Evolutionary conservation across 2,797 vertebrate genomes (phyloP).

Genomic region (Acanthiza pusilla): DNA sequence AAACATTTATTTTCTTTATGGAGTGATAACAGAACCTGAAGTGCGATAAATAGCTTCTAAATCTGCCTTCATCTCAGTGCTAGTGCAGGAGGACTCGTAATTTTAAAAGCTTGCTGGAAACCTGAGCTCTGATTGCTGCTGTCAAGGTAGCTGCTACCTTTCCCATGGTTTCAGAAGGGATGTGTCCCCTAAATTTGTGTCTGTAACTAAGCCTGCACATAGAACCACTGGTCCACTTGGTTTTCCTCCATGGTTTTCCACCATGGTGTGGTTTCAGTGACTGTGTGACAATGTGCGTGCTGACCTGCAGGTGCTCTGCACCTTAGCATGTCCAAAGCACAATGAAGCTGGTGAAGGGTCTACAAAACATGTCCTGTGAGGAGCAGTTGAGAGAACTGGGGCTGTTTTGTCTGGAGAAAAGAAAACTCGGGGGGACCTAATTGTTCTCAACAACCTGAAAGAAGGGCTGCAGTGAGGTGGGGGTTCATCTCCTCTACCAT

Average conservation of each 20-base stretch:
- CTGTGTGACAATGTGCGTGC: background rate
- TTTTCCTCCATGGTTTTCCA: background rate
- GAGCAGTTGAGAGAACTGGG: background rate
- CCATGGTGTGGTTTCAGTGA: background rate
- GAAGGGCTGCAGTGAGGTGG: background rate
- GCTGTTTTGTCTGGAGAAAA: background rate
- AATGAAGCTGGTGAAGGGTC: background rate
- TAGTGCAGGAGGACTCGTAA: background rate
- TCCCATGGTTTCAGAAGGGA: background rate
- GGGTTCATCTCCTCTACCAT: background rate
- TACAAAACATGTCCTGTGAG: background rate
- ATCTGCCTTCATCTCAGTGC: background rate
- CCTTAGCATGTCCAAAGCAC: background rate
- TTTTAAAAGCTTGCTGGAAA: background rate
- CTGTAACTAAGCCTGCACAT: background rate
- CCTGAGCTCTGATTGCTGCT: background rate
- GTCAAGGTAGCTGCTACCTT: background rate
- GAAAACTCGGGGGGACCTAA: background rate
- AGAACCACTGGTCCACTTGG: background rate
- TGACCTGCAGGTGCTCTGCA: background rate
- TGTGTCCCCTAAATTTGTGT: background rate
- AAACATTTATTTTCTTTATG: slow-evolving; percentile 39
- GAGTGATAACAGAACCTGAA: slow-evolving; percentile 37
- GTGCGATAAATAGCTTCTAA: background rate
- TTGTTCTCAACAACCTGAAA: background rate